phyloP scores from a whole-genome alignment of 2,113 vertebrate species.

The Cryptoleucopteryx plumbea region DNA sequence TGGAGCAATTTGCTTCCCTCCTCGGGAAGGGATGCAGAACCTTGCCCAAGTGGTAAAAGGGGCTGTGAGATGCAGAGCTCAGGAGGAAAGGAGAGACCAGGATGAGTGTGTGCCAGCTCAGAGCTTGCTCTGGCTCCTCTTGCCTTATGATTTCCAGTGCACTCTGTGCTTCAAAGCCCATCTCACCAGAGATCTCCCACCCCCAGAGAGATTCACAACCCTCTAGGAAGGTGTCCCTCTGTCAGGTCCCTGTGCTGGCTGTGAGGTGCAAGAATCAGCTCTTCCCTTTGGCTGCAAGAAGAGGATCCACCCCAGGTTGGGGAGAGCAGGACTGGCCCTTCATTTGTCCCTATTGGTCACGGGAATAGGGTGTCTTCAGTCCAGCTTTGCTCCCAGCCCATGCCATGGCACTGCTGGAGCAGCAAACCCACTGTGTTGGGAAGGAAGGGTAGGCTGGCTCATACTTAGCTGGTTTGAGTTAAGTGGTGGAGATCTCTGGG shows the following conservation, averaged over 20 bases:
- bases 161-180: background rate
- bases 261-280: background rate
- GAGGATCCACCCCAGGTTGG: background rate
- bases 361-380: background rate
- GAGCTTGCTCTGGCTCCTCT: background rate
- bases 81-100: background rate
- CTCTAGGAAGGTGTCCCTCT: background rate
- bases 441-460: background rate
- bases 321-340: background rate
- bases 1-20: background rate
- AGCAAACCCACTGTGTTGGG: background rate
- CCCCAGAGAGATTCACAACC: background rate
- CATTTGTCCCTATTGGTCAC: background rate
- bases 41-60: background rate
- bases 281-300: background rate
- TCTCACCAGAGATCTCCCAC: background rate
- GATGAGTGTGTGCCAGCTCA: background rate
- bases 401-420: background rate
- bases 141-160: background rate
- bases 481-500: background rate
- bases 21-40: background rate
- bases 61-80: background rate
- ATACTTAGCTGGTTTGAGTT: slow-evolving; percentile 42
- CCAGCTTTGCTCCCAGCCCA: background rate
- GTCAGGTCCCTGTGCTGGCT: background rate